Base-by-base conservation (phyloP, 2,888 invertebrate species). In the Drosophila antonietae region DNA sequence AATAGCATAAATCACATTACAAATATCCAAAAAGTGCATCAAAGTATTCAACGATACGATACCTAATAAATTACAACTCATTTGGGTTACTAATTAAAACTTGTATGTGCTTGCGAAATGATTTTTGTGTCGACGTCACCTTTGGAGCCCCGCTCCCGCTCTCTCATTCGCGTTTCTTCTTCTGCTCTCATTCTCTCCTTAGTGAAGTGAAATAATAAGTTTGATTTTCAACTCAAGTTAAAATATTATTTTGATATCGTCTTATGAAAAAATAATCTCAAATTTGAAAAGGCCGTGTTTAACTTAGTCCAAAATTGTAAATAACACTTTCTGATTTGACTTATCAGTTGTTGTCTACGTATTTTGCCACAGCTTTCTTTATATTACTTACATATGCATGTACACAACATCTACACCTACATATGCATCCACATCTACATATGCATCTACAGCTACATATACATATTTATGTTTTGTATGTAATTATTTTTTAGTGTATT, bases 71-170 rank as follows among this genome's bases (percentile, higher is more conserved):
- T 49, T 43, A 58, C 37, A 61, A 35, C 31, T 12, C n/a, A 53
- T 44, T 64, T 55, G 23, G 43, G 33, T 55, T 18, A 43, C 10
- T 31, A 18, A 39, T 65, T 53, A 7, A 8, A 47, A 14, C 44
- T 58, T 60, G 10, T 1, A 12, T 47, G 64, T 64, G 77, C 77
- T 71, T 77, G 76, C 61, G 77, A 77, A 77, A 77, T 80, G 72
- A 61, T 77, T 79, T 81, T 79, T 81, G 83, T 83, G 83, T 89
- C 83, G 79, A 83, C 83, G 83, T 83, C 83, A 83, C 89, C 83
- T 83, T 83, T 87, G 89, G 80, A 81, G 86, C 86, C 63, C 70
- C 69, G 55, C 80, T 75, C 76, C 62, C 80, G 62, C 65, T 67
- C 37, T 51, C 76, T 71, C 43, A 64, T 58, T 59, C 64, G 64